A percentile compares a stretch with the other conserved stretches of the same genome.
Evolutionary conservation across 2,888 invertebrate species (phyloP).

Genomic region (Schizotus pectinicornis): DNA sequence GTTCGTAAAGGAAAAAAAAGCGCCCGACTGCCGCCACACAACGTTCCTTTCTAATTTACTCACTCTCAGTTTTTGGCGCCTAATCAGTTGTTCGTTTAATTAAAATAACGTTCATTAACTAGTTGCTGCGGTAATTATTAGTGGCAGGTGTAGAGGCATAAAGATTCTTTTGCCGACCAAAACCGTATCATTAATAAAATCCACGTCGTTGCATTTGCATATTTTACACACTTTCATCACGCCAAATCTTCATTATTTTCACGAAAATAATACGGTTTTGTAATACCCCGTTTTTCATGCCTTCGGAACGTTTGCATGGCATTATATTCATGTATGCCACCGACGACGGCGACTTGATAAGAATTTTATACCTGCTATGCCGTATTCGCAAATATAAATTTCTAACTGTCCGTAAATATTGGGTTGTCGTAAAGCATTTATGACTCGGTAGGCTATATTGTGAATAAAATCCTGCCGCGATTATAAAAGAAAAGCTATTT

Average conservation of each 20-base stretch:
- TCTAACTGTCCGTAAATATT: slow-evolving; percentile 6
- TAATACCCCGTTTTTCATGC: slow-evolving; percentile 3
- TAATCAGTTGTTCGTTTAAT: too few species aligned
- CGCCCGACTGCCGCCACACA: too few species aligned
- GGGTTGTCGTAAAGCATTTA: slow-evolving; percentile 7
- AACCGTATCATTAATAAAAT: slow-evolving; percentile 4
- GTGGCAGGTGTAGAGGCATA: not conserved
- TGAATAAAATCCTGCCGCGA: slow-evolving; percentile 8
- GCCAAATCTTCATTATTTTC: slow-evolving; percentile 18
- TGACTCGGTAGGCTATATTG: slow-evolving; percentile 1
- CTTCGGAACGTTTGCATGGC: not conserved
- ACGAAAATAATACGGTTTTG: not conserved
- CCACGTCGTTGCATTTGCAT: slow-evolving; percentile 14
- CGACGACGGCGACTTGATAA: slow-evolving; percentile 1
- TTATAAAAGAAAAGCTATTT: slow-evolving; percentile 1
- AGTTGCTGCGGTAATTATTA: too few species aligned
- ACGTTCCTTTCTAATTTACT: too few species aligned
- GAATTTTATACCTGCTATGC: not conserved
- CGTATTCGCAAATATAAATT: slow-evolving; percentile 7
- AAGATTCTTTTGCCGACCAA: not conserved
- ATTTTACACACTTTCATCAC: slow-evolving; percentile 12
- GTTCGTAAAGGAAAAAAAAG: too few species aligned
- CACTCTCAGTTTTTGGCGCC: too few species aligned
- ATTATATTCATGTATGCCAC: not conserved
- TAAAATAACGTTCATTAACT: too few species aligned